Conservation (phyloP, 1,140 invertebrate genomes). For the Coelopa frigida region DNA sequence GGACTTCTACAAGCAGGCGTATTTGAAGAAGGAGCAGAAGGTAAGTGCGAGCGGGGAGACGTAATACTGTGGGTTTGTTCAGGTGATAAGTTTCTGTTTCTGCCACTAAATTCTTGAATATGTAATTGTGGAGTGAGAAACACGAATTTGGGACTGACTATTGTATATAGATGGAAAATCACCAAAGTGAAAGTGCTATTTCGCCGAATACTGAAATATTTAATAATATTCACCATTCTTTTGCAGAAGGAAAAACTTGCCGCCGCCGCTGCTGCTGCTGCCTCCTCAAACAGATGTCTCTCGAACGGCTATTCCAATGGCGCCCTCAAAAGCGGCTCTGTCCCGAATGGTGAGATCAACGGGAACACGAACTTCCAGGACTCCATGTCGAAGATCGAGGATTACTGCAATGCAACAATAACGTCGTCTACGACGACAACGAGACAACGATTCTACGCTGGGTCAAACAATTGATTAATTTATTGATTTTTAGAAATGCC, state of each 20-base stretch:
- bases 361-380: constrained; percentile 13
- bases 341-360: constrained; percentile 20
- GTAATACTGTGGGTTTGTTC: not conserved
- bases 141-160: no score
- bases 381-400: constrained; percentile 24
- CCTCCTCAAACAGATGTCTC: not conserved
- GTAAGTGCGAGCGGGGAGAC: constrained; percentile 13
- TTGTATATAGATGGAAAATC: no score
- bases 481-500: no score
- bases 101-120: no score
- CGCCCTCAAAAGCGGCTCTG: constrained; percentile 20
- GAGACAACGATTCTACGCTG: constrained; percentile 30
- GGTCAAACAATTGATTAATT: constrained; percentile 21
- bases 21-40: constrained; percentile 45
- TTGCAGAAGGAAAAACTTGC: constrained; percentile 10
- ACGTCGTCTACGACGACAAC: constrained; percentile 16
- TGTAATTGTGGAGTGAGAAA: no score
- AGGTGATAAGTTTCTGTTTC: not conserved
- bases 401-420: constrained; percentile 1
- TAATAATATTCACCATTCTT: no score
- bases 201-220: no score
- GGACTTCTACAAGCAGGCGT: constrained; percentile 66
- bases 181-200: no score
- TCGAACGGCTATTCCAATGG: constrained; percentile 35
- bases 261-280: not conserved